These are phyloP conservation scores for Papilio dardanus DNA, from an alignment of 1,140 invertebrate species.

Conservation along the genomic window DNA sequence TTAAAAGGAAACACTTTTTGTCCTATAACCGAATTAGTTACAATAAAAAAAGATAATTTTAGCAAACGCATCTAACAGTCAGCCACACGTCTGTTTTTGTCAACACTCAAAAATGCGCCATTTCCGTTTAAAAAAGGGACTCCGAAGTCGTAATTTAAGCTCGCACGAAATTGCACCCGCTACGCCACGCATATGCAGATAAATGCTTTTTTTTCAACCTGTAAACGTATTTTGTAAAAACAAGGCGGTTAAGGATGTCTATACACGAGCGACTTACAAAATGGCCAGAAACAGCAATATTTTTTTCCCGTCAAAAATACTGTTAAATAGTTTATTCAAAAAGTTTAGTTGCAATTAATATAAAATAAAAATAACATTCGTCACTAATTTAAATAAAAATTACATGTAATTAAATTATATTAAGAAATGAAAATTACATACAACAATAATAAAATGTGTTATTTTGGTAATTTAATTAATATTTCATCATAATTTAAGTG, in stretches of 20 bases:
- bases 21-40: constrained; percentile 11
- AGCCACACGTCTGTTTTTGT: constrained; percentile 54
- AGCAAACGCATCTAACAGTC: constrained; percentile 42
- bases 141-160: constrained; percentile 68
- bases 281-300: not conserved
- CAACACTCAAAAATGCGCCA: constrained; percentile 67
- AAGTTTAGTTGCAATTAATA: no score
- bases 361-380: no score
- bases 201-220: constrained; percentile 58
- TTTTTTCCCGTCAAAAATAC: not conserved
- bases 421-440: no score
- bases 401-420: no score
- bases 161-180: constrained; percentile 68
- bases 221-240: constrained; percentile 66
- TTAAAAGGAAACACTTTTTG: constrained; percentile 17
- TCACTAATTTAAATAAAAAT: no score
- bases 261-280: not conserved
- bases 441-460: no score
- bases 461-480: no score
- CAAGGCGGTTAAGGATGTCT: constrained; percentile 43
- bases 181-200: constrained; percentile 69
- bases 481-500: no score
- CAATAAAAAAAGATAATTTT: constrained; percentile 42
- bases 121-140: constrained; percentile 76
- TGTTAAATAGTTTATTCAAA: not conserved